These are phyloP conservation scores for Pomatostomus ruficeps DNA, from an alignment of 2,113 vertebrate genomes.

Conservation along the genomic window DNA sequence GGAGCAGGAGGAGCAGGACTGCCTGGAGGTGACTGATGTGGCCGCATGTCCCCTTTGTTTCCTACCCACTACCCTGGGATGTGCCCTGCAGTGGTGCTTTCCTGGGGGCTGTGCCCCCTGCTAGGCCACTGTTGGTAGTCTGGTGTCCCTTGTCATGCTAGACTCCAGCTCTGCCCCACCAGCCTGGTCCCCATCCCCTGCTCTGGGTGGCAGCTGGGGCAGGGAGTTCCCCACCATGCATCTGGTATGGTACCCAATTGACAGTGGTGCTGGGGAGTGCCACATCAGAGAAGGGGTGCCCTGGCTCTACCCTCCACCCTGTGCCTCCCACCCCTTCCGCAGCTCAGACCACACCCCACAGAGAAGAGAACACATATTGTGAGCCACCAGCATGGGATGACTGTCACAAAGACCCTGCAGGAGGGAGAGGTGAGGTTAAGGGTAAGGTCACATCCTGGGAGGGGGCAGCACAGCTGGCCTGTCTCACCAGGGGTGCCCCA, in stretches of 20 bases:
- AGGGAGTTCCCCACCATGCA: neutral
- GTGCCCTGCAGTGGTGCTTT: neutral
- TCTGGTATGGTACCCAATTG: fast-evolving
- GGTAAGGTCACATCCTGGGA: neutral
- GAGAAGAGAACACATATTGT: slow-evolving; percentile 74
- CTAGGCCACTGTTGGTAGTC: neutral
- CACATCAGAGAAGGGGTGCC: neutral
- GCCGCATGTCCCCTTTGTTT: neutral
- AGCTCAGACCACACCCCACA: slow-evolving; percentile 73
- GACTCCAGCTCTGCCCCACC: neutral
- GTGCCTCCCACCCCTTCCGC: neutral
- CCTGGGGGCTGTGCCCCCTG: neutral
- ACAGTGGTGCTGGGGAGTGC: neutral
- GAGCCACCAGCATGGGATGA: slow-evolving; percentile 65
- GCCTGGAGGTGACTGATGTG: neutral
- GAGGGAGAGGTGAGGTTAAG: slow-evolving; percentile 78
- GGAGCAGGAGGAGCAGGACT: slow-evolving; percentile 42
- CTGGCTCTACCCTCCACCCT: neutral
- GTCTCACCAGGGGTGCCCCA: neutral
- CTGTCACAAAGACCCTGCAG: slow-evolving; percentile 68
- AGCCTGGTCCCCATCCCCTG: neutral
- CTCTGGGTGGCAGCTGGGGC: neutral
- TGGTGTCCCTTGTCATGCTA: neutral
- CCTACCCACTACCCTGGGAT: neutral
- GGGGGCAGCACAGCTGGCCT: neutral